Evolutionary conservation across 2,113 vertebrate genomes (phyloP), one percentile per base, ranked within the genome.

Genomic region (Scolopax mira): DNA sequence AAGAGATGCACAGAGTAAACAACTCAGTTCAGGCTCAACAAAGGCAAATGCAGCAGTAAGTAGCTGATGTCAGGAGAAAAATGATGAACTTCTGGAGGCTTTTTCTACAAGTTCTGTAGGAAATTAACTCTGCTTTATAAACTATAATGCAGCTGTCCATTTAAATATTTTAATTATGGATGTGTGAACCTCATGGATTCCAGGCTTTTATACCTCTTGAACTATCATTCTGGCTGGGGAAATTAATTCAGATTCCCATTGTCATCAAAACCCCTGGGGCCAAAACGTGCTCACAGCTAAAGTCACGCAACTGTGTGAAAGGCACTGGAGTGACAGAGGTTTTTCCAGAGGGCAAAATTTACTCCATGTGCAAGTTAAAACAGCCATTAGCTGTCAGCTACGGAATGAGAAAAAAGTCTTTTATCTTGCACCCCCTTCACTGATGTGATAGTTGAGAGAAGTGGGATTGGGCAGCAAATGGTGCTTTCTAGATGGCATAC

Each of bases 161-260:
- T 94, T 86, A 62, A 83, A 88, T 58, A 80, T 80, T 91, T 67
- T 86, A 89, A 96, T 80, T 90, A 67, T 6, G 18, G 75, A 70
- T 48, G 21, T 1, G 3, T 57, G 93, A 80, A 55, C 75, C 64
- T 92, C 39, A 3, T 35, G 60, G 75, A 57, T 83, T 88, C 64
- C 0, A 90, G 42, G 90, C 90, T 91, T 89, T 97, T 74, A 28
- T 61, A 58, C 42, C 69, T 88, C 85, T 80, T 86, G 75, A 97
- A 71, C 85, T 52, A 7, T 44, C 69, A 44, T 31, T 80, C 60
- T 71, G 79, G 42, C 71, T 60, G 79, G 75, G 79, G 33, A 91
- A 51, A 96, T 94, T 48, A 94, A 95, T 88, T 93, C 79, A 52
- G 85, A 48, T 88, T 80, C 35, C 79, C 16, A 14, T 73, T 78